These are phyloP conservation scores for Conus ventricosus DNA, from an alignment of 1,140 invertebrate genomes.

Conservation along the genomic window DNA sequence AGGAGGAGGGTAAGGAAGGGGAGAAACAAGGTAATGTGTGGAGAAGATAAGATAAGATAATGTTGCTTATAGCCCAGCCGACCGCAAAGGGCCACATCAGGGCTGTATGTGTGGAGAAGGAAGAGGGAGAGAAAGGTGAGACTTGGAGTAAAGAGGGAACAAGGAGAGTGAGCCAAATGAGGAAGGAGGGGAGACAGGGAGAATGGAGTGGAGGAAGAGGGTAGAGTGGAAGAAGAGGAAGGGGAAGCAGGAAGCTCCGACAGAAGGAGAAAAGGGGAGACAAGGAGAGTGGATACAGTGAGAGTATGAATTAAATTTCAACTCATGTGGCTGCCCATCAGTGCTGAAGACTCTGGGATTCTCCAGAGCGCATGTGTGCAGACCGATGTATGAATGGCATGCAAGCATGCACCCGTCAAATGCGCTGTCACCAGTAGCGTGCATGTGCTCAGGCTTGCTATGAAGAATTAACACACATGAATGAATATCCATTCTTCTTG, in stretches of 20 bases:
- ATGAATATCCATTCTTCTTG: too few relatives aligned
- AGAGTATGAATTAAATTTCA: slow-evolving; percentile 12
- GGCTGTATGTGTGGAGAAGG: background rate
- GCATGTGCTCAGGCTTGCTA: background rate
- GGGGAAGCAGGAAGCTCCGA: too few relatives aligned
- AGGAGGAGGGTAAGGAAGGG: background rate
- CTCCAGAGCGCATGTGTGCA: too few relatives aligned
- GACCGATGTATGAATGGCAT: background rate
- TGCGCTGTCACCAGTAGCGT: background rate
- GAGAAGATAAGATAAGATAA: slow-evolving; percentile 5
- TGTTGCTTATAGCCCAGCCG: too few relatives aligned
- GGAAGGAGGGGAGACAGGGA: too few relatives aligned
- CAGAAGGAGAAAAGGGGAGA: too few relatives aligned
- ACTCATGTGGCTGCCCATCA: background rate
- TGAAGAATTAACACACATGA: too few relatives aligned
- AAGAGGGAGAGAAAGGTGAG: background rate
- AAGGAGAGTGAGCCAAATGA: too few relatives aligned
- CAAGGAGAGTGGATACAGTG: background rate
- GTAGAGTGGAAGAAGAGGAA: too few relatives aligned
- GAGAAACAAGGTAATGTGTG: background rate
- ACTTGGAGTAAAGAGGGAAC: too few relatives aligned
- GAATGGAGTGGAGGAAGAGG: too few relatives aligned
- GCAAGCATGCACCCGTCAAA: background rate
- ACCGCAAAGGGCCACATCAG: too few relatives aligned
- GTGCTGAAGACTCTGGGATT: background rate